Evolutionary conservation across 2,113 vertebrate genomes (phyloP), one percentile per base, ranked within the genome.

Genomic region (Elgaria multicarinata): DNA sequence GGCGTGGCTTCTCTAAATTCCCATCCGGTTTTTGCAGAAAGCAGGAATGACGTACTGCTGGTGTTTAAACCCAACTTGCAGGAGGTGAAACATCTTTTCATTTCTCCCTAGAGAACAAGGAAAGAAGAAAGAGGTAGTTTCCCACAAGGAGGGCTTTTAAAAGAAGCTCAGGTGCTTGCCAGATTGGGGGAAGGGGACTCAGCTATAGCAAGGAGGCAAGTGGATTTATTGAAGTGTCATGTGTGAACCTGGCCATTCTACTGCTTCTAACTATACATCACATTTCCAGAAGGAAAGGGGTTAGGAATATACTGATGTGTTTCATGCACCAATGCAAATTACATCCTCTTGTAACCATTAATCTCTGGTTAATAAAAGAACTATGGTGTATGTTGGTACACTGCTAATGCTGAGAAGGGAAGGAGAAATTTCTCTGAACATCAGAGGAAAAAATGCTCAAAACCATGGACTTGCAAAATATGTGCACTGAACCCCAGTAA

Each of bases 281-380:
- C 36, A 58, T 10, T 62, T 90, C 74, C 58, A 67, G 81, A 78
- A 66, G 83, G 4, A 82, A 89, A 79, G 76, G 72, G 87, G 83
- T 36, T 20, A 0, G 8, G 53, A 82, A 91, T 39, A 6, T 13
- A 8, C 4, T 53, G 53, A 31, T 67, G 31, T 24, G 0, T 0
- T 79, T 33, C 0, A 0, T 72, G 50, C 0, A 1, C n/a, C n/a
- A n/a, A n/a, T 8, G 50, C 50, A 75, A 62, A 22, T 31, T 24
- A 85, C 33, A n/a, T 53, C 67, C 36, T 10, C 67, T 76, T 18
- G 2, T 44, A 44, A 31, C 12, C 39, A 66, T 39, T 22, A 84
- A 42, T 36, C 6, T 69, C 66, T 72, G 22, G 16, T 13, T 72
- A 69, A 24, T n/a, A 46, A 72, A 20, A 53, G 31, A 78, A 78